phyloP scores from a whole-genome alignment of 2,888 invertebrate species.

The Drepana falcataria region DNA sequence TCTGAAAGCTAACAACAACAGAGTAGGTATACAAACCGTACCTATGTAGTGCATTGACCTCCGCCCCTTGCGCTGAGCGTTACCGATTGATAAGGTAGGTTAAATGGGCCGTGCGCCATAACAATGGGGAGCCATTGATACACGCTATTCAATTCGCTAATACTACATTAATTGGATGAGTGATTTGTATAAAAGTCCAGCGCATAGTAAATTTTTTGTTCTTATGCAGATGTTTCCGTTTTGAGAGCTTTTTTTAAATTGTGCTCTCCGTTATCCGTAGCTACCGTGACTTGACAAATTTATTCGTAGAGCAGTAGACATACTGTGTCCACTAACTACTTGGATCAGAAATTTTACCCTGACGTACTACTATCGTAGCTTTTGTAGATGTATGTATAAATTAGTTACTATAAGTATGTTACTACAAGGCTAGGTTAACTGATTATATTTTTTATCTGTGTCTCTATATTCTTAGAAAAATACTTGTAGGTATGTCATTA shows the following conservation, averaged over 20 bases:
- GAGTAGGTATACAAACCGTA: conserved; percentile 5
- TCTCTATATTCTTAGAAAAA: too few relatives aligned
- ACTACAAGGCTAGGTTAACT: too few relatives aligned
- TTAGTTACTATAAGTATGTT: too few relatives aligned
- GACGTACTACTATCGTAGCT: too few relatives aligned
- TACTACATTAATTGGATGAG: conserved; percentile 68
- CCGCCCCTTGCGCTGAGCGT: conserved; percentile 42
- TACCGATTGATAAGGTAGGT: conserved; percentile 61
- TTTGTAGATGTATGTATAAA: too few relatives aligned
- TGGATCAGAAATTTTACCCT: too few relatives aligned
- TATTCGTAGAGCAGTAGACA: too few relatives aligned
- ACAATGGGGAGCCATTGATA: conserved; percentile 60
- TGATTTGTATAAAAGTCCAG: conserved; percentile 49
- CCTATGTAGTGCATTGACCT: conserved; percentile 52
- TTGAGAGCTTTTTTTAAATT: background rate
- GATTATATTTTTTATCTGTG: too few relatives aligned
- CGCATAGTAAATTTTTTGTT: conserved; percentile 26
- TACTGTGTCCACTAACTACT: too few relatives aligned
- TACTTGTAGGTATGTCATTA: too few relatives aligned
- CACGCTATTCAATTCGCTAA: conserved; percentile 70
- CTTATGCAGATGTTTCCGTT: background rate
- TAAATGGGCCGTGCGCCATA: conserved; percentile 65
- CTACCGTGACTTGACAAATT: too few relatives aligned
- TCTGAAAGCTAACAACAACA: conserved; percentile 28
- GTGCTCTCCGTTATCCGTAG: too few relatives aligned